Evolutionary conservation across 2,888 invertebrate species (phyloP).

Genomic region (Bhutanitis thaidina): DNA sequence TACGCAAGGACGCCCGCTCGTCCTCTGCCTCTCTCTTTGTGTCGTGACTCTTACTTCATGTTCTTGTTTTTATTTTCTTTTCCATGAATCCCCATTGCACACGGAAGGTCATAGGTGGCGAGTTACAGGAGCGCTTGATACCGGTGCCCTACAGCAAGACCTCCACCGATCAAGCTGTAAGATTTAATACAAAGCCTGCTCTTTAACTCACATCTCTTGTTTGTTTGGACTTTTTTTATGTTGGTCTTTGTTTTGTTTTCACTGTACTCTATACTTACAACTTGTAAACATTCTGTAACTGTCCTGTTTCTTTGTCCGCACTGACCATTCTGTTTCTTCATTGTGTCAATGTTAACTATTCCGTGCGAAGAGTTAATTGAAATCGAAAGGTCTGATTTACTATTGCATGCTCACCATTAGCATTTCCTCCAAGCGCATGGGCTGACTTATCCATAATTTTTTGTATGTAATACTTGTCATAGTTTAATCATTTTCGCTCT

Average conservation of each 20-base stretch:
- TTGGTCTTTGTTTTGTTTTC: conserved; percentile 58
- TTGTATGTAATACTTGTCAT: conserved; percentile 10
- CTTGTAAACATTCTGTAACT: conserved; percentile 37
- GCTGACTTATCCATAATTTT: conserved; percentile 38
- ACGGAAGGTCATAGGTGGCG: conserved; percentile 99
- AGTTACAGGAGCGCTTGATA: conserved; percentile 99
- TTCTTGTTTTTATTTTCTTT: conserved; percentile 81
- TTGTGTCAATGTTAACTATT: not conserved
- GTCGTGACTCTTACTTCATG: conserved; percentile 70
- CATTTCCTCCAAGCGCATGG: conserved; percentile 57
- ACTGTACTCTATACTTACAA: conserved; percentile 72
- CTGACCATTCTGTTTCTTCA: conserved; percentile 41
- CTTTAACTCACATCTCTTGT: conserved; percentile 62
- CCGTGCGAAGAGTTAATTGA: conserved; percentile 23
- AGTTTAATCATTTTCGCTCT: not conserved
- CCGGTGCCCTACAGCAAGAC: conserved; percentile 99
- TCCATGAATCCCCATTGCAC: conserved; percentile 91
- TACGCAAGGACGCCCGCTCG: conserved; percentile 23
- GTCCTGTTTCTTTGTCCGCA: conserved; percentile 42
- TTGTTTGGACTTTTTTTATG: conserved; percentile 54
- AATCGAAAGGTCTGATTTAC: conserved; percentile 48
- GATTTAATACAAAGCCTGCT: conserved; percentile 74
- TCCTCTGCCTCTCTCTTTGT: conserved; percentile 39
- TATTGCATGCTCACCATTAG: conserved; percentile 50
- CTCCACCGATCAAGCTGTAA: conserved; percentile 99